These are phyloP conservation scores for Nyctibius bracteatus DNA, from an alignment of 2,113 vertebrate species.

Conservation along the genomic window DNA sequence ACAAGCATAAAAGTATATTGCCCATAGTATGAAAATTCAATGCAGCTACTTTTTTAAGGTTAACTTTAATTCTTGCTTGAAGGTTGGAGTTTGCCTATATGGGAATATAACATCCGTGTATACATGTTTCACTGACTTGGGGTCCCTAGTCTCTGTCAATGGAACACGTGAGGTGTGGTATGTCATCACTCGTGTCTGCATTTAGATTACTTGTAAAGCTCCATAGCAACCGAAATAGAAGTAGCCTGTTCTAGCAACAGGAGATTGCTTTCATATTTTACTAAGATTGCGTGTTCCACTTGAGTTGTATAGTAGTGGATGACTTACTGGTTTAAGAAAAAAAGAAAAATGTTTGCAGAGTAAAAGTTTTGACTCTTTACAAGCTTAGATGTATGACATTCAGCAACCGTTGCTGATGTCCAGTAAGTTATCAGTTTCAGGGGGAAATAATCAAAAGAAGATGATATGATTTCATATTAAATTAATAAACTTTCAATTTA, in stretches of 20 bases:
- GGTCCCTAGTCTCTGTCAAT: background rate
- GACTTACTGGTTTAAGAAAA: constrained; percentile 14
- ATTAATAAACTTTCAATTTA: background rate
- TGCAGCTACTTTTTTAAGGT: background rate
- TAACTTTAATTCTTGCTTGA: background rate
- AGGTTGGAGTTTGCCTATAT: background rate
- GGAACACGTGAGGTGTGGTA: background rate
- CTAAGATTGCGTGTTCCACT: constrained; percentile 63
- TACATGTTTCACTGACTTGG: background rate
- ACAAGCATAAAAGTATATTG: background rate
- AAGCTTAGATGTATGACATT: background rate
- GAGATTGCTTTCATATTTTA: constrained; percentile 68
- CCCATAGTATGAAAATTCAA: background rate
- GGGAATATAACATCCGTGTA: background rate
- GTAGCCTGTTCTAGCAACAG: constrained; percentile 33
- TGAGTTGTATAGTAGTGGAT: constrained; percentile 47
- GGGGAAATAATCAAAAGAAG: constrained; percentile 14
- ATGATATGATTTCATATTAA: background rate
- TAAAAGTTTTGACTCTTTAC: constrained; percentile 36
- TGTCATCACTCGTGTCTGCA: constrained; percentile 36
- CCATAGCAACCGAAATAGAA: constrained; percentile 64
- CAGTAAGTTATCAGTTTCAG: background rate
- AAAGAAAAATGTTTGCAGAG: background rate
- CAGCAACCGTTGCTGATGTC: constrained; percentile 22
- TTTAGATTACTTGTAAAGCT: constrained; percentile 58